Base-by-base conservation (phyloP, 2,113 vertebrate genomes). In the Vulpes ferrilata region DNA sequence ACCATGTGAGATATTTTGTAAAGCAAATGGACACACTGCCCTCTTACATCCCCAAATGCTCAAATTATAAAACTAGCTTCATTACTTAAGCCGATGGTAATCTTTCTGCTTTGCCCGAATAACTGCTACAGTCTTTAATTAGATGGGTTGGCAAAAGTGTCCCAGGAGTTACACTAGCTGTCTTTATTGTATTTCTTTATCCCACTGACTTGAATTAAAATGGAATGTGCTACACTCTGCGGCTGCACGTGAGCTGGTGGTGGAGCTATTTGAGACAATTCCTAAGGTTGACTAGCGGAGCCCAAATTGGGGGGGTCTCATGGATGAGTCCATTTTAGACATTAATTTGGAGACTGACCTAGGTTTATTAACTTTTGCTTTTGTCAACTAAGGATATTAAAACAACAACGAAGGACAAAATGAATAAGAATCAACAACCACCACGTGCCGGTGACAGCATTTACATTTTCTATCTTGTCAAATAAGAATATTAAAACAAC, bases 81-180 rank as follows among this genome's bases (percentile, higher is more conserved):
- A 88, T 92, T 87, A 78, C 55, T 86, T 73, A 82, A 91, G 74
- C n/a, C 2, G 11, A 88, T 60, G 90, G n/a, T 80, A 73, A 90
- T 85, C 87, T 83, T 91, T 82, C 71, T 69, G 80, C 35, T 62
- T 96, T 88, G 90, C 94, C 59, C n/a, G 43, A 96, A n/a, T 92
- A 76, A 55, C 79, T 60, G n/a, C 90, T 17, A 13, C 48, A 86
- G 78, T 38, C 93, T 97, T 92, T 96, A 92, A 96, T 95, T 96
- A 88, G 84, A 88, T 11, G 38, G 94, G 84, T 65, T 97, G 93
- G 80, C 15, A 35, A 71, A 97, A 69, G n/a, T 60, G 69, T 93
- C 92, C 83, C 93, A 80, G 69, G 96, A 96, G 95, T 76, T 94
- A 67, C 32, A 59, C 79, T 60, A 48, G 62, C 74, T 96, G 19